Evolutionary conservation across 2,797 vertebrate genomes (phyloP), one percentile per base, ranked within the genome.

Genomic region (Myiotriccus ornatus): DNA sequence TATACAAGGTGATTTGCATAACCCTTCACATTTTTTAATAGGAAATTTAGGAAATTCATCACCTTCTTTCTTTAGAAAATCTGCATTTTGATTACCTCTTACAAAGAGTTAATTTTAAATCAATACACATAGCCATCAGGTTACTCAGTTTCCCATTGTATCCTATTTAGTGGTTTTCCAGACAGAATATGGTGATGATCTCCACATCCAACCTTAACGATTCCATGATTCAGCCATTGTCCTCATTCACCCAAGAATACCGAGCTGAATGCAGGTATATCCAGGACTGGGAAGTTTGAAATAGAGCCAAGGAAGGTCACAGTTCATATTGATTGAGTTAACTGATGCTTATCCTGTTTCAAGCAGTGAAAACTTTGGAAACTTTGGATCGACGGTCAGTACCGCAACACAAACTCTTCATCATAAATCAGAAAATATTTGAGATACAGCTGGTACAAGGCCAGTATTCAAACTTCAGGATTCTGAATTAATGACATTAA

Each of bases 191-290:
- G 18, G 12, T 10, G 14, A 69, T 14, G 21, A 28, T 43, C 11
- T 88, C 59, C 39, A 23, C 10, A 5, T 15, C 43, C 8, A 50
- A 2, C n/a, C 23, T 69, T 28, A n/a, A 18, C 0, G 1, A 50
- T 44, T 43, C 19, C 5, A 0, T 56, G 14, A 12, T 28, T 60
- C 20, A 60, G 35, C 18, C 8, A 10, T 1, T 12, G 17, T 34
- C 35, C 52, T 55, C 63, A 30, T 23, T 73, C 35, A 59, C 37
- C 19, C 34, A 30, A 1, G 0, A 34, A 46, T 7, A 17, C 1
- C 6, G 37, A 57, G 46, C 24, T 80, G 55, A 76, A 39, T 41
- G 12, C 27, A n/a, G 53, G 7, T 44, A 28, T 3, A 32, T 9
- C 10, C 35, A 46, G 64, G 27, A 21, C 23, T 10, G 41, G 16